Evolutionary conservation across 2,797 vertebrate genomes (phyloP).

Genomic region (Platalea minor): DNA sequence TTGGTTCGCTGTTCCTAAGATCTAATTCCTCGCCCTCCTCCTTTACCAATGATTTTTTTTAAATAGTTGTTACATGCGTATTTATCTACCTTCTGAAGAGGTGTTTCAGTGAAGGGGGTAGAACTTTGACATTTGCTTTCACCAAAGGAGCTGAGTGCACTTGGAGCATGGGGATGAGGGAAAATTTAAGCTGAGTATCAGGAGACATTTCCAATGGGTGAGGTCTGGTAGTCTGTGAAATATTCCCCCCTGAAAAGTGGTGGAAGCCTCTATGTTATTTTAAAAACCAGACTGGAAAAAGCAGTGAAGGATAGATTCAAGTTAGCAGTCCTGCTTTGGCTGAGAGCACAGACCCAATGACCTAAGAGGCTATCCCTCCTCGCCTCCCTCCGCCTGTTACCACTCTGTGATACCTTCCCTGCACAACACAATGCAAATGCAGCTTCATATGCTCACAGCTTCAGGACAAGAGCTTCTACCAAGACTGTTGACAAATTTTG

Average conservation of each 20-base stretch:
- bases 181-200: not conserved
- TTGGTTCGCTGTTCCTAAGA: not conserved
- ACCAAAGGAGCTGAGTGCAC: not conserved
- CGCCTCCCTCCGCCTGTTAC: not conserved
- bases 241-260: not conserved
- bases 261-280: not conserved
- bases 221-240: not conserved
- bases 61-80: not conserved
- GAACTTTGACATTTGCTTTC: not conserved
- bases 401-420: not conserved
- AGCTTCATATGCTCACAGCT: not conserved
- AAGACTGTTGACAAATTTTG: not conserved
- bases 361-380: not conserved
- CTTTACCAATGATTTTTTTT: not conserved
- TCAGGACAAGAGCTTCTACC: not conserved
- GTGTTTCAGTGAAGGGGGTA: not conserved
- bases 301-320: not conserved
- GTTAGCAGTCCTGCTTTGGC: not conserved
- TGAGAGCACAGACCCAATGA: not conserved
- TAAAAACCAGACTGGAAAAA: not conserved
- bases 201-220: not conserved
- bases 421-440: not conserved
- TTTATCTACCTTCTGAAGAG: not conserved
- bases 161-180: not conserved
- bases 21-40: not conserved